phyloP scores from a whole-genome alignment of 2,113 vertebrate genomes.

The Ailuropoda melanoleuca region DNA sequence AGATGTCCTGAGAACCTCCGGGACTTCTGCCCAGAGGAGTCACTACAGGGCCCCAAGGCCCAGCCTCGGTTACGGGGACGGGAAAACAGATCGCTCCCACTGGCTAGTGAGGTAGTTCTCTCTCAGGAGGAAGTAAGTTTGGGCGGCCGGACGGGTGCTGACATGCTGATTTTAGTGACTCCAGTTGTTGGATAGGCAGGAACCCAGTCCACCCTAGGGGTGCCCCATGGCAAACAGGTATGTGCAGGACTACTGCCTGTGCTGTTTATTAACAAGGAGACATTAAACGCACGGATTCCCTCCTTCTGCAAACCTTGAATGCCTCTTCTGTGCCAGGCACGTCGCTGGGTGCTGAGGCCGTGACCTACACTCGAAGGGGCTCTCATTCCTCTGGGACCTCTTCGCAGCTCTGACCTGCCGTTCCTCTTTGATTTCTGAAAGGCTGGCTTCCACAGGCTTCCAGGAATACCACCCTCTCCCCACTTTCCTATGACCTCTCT shows the following conservation, averaged over 20 bases:
- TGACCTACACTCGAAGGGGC: neutral
- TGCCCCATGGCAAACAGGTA: neutral
- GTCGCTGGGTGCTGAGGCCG: neutral
- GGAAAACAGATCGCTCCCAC: neutral
- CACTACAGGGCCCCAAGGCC: neutral
- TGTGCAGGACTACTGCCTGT: neutral
- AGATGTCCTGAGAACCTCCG: neutral
- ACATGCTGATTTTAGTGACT: neutral
- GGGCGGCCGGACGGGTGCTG: neutral
- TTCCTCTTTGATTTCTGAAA: neutral
- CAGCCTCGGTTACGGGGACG: neutral
- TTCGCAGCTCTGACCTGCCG: neutral
- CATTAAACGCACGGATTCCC: no score
- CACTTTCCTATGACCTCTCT: neutral
- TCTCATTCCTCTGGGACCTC: neutral
- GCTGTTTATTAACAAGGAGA: neutral
- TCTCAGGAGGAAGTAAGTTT: neutral
- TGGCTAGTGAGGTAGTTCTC: neutral
- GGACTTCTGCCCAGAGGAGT: neutral
- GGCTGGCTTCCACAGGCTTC: neutral
- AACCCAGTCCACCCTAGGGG: neutral
- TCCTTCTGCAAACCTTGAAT: neutral
- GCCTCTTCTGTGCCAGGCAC: neutral
- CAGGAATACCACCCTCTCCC: neutral
- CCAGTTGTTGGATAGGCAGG: neutral